A percentile compares a stretch with the other conserved stretches of the same genome.
phyloP scores from a whole-genome alignment of 2,888 invertebrate genomes.

The Phaonia tiefii region DNA sequence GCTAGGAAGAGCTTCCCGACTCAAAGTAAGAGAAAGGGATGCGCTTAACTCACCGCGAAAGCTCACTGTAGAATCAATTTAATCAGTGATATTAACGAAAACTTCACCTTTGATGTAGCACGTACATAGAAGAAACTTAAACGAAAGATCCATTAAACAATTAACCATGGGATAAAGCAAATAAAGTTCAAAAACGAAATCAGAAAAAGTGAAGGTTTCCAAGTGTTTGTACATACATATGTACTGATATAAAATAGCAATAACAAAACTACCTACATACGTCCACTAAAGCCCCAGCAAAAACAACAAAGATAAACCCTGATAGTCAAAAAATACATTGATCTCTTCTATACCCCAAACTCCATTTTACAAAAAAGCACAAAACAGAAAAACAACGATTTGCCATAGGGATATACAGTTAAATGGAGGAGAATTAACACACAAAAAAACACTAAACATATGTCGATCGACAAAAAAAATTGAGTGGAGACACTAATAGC shows the following conservation, averaged over 20 bases:
- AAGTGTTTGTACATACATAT: constrained; percentile 7
- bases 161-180: constrained; percentile 31
- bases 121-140: constrained; percentile 11
- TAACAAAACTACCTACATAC: background rate
- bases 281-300: background rate
- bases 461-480: background rate
- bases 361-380: constrained; percentile 1
- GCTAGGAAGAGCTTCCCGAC: too few relatives aligned
- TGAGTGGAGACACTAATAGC: background rate
- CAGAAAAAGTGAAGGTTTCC: constrained; percentile 55
- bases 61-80: too few relatives aligned
- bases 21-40: too few relatives aligned
- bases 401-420: constrained; percentile 28
- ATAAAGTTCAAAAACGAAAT: constrained; percentile 46
- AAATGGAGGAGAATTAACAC: constrained; percentile 9
- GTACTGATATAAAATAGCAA: constrained; percentile 1
- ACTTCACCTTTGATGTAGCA: too few relatives aligned
- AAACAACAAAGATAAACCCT: constrained; percentile 30
- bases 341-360: constrained; percentile 11
- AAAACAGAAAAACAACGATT: constrained; percentile 14
- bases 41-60: too few relatives aligned
- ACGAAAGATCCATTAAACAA: constrained; percentile 29
- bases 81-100: too few relatives aligned
- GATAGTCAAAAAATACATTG: constrained; percentile 38
- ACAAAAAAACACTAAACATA: constrained; percentile 31